These are phyloP conservation scores for Hypselothyrea guttata DNA, from an alignment of 2,888 invertebrate genomes.

Conservation along the genomic window DNA sequence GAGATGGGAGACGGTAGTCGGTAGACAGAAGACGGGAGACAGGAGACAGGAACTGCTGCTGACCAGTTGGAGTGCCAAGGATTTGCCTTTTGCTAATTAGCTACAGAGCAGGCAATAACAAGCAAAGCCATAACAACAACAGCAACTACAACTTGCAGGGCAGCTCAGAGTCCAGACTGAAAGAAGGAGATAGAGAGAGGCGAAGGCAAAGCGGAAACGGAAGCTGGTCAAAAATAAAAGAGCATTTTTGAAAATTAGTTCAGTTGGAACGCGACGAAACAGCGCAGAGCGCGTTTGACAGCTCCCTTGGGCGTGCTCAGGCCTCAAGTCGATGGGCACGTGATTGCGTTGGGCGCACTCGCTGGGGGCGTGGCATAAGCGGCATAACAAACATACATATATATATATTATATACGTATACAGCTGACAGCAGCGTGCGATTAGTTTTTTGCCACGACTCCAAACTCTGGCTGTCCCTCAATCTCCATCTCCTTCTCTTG, in stretches of 20 bases:
- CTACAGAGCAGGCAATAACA: constrained; percentile 30
- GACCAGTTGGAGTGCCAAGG: constrained; percentile 10
- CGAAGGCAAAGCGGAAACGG: constrained; percentile 4
- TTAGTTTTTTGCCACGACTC: constrained; percentile 28
- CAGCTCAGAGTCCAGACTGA: neutral
- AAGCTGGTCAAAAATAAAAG: constrained; percentile 39
- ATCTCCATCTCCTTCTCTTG: neutral
- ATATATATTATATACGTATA: constrained; percentile 29
- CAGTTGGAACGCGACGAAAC: constrained; percentile 28
- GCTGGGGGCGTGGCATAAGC: constrained; percentile 50
- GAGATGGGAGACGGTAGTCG: too few species aligned
- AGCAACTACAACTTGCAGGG: constrained; percentile 43
- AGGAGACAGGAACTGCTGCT: constrained; percentile 6
- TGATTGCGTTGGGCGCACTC: constrained; percentile 59
- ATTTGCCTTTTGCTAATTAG: constrained; percentile 68
- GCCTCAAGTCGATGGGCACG: constrained; percentile 73
- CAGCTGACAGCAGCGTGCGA: constrained; percentile 48
- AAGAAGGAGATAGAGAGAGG: neutral
- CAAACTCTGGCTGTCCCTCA: neutral
- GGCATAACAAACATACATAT: constrained; percentile 14
- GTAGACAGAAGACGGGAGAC: neutral
- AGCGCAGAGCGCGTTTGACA: constrained; percentile 58
- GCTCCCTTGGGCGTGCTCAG: constrained; percentile 74
- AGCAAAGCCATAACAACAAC: constrained; percentile 41
- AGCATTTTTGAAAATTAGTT: constrained; percentile 43